Evolutionary conservation across 2,113 vertebrate genomes (phyloP).

Genomic region (Malaclemys terrapin): DNA sequence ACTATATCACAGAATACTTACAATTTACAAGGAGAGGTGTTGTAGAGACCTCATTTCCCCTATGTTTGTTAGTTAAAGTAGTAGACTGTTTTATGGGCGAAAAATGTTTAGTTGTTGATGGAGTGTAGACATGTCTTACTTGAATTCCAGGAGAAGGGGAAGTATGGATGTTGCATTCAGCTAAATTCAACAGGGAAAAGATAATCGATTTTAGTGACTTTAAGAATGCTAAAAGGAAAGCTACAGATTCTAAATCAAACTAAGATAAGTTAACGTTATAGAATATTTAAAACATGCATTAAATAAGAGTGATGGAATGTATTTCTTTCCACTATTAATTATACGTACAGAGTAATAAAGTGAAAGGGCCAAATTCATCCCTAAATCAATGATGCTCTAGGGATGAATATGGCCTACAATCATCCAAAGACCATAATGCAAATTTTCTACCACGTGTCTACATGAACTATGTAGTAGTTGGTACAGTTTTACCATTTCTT

Average conservation of each 20-base stretch:
- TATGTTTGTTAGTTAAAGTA: constrained; percentile 98
- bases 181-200: constrained; percentile 78
- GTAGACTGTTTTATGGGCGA: constrained; percentile 99
- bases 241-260: neutral
- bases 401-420: accelerated
- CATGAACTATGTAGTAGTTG: neutral
- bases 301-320: neutral
- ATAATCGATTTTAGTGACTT: constrained; percentile 42
- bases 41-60: constrained; percentile 97
- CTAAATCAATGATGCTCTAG: neutral
- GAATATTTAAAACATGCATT: neutral
- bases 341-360: neutral
- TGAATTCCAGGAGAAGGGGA: constrained; percentile 97
- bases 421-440: neutral
- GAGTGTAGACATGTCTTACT: constrained; percentile 97
- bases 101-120: constrained; percentile 98
- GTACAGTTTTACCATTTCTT: neutral
- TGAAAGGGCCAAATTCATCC: neutral
- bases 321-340: neutral
- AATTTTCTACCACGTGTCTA: neutral
- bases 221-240: constrained; percentile 4
- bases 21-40: constrained; percentile 96
- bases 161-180: constrained; percentile 97
- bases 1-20: constrained; percentile 76
- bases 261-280: neutral